phyloP scores from a whole-genome alignment of 2,888 invertebrate genomes.

The Xestobium rufovillosum region DNA sequence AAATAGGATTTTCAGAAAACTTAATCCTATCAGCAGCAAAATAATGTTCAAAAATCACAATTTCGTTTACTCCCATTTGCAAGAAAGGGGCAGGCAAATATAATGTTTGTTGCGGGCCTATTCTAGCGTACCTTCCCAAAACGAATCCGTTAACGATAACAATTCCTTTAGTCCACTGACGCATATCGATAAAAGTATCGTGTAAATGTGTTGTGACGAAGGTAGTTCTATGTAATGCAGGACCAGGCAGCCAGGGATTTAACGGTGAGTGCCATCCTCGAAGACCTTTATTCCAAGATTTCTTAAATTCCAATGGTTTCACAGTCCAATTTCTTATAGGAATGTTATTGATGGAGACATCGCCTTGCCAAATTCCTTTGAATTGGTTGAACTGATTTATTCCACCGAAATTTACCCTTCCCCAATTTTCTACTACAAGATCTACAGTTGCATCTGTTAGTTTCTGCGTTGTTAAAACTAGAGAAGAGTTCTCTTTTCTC shows the following conservation, averaged over 20 bases:
- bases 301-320: constrained; percentile 48
- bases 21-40: constrained; percentile 19
- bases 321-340: constrained; percentile 43
- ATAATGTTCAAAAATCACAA: constrained; percentile 35
- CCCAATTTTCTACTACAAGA: constrained; percentile 66
- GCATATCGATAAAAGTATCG: constrained; percentile 69
- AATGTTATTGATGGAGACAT: constrained; percentile 41
- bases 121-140: constrained; percentile 75
- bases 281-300: constrained; percentile 37
- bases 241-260: constrained; percentile 36
- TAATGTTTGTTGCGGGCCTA: constrained; percentile 73
- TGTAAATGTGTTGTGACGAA: constrained; percentile 44
- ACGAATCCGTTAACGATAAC: constrained; percentile 77
- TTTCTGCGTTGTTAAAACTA: constrained; percentile 25
- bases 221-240: constrained; percentile 47
- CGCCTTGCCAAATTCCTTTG: constrained; percentile 42
- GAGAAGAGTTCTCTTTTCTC: constrained; percentile 31
- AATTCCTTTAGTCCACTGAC: constrained; percentile 75
- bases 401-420: constrained; percentile 57
- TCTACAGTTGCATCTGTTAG: constrained; percentile 35
- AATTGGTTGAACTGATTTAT: constrained; percentile 39
- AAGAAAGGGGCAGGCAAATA: constrained; percentile 73
- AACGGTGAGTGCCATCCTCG: constrained; percentile 26
- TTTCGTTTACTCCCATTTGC: constrained; percentile 41
- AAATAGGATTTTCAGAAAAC: constrained; percentile 28